Base-by-base conservation (phyloP, 2,888 invertebrate species). In the Dione juno region DNA sequence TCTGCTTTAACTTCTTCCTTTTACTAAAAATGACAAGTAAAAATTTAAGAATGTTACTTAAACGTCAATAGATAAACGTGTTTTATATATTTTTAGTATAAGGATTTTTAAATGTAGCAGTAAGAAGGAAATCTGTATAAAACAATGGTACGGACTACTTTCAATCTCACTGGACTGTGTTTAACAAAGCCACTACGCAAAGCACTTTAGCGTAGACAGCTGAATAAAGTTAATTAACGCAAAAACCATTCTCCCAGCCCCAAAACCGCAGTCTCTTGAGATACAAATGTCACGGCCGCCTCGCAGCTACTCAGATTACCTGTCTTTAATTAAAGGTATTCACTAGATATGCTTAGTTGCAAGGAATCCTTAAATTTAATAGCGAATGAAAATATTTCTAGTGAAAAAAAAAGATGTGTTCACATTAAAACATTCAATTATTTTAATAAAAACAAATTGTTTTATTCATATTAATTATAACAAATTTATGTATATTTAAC, bases 281-380 rank as follows among this genome's bases (percentile, higher is more conserved):
- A 70, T 67, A 73, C 63, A 76, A 74, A 71, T 70, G 71, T 72
- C 72, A 71, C 52, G 68, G 71, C 69, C 61, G 53, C 69, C 58
- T 35, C 68, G 63, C 66, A 64, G 19, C 35, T 19, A 61, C 66
- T 69, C 61, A 67, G 45, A 70, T 80, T 84, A 84, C 83, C 85
- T 83, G 84, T 79, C 75, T 79, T 76, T 84, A 84, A 86, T 85
- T 84, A 82, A 82, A 84, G 80, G 81, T 76, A 84, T 85, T 80
- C 79, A 71, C 74, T 80, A 86, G 88, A 88, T 88, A 86, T 79
- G 87, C 84, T 82, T 80, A 67, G 41, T 48, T 65, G 57, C 58
- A 67, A 67, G 35, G 61, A 52, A 67, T 67, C 52, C 52, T 67
- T 52, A 43, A 67, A 52, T 16, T 67, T 50, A 40, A 67, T 58